Percentiles rank a stretch among this genome's conserved stretches.
Conservation (phyloP, 2,113 vertebrate genomes). For the Chaetodon trifascialis region DNA sequence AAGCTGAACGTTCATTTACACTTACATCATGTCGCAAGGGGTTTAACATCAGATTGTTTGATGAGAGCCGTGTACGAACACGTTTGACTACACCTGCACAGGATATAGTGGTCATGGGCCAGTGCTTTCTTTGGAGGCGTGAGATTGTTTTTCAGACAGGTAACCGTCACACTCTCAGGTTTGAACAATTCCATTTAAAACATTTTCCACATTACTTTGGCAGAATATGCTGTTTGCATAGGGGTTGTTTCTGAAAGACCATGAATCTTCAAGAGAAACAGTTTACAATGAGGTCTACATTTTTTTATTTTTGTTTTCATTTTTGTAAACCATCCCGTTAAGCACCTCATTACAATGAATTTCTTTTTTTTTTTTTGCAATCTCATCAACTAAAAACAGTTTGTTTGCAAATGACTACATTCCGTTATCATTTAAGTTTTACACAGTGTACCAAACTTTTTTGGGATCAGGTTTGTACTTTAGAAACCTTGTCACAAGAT, state of each 20-base stretch:
- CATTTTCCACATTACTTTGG: no score
- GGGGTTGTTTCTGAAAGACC: neutral
- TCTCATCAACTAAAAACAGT: no score
- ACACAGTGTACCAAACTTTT: no score
- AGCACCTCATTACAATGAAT: no score
- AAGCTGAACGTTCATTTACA: neutral
- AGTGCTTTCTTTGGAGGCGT: neutral
- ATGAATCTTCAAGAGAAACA: neutral
- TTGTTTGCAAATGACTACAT: no score
- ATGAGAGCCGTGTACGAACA: neutral
- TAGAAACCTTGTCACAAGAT: neutral
- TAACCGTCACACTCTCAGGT: neutral
- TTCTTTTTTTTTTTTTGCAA: no score
- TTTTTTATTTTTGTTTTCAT: no score
- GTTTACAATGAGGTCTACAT: neutral
- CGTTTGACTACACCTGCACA: neutral
- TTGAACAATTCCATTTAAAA: no score
- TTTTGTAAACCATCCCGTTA: no score
- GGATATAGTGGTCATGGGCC: neutral
- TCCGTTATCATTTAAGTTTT: no score
- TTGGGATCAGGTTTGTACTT: no score
- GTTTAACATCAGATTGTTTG: neutral
- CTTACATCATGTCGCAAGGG: neutral
- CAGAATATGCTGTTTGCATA: no score
- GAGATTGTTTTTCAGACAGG: neutral